Evolutionary conservation across 1,140 invertebrate genomes (phyloP).

Genomic region (Antheraea mylitta): DNA sequence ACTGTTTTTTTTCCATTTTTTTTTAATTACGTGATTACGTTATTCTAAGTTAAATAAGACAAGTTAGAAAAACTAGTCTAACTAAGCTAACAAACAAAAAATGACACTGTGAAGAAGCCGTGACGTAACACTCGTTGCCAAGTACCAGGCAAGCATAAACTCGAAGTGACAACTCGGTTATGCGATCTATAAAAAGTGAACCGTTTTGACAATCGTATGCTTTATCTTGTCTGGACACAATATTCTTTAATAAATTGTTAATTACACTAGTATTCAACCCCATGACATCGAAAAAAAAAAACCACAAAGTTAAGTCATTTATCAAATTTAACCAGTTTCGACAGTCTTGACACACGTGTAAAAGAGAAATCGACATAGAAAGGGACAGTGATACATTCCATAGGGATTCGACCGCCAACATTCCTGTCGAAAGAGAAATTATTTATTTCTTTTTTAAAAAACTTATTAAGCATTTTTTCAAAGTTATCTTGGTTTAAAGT

Average conservation of each 20-base stretch:
- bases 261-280: slow-evolving; percentile 50
- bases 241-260: slow-evolving; percentile 30
- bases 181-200: slow-evolving; percentile 9
- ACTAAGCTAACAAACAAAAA: no score
- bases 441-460: slow-evolving; percentile 46
- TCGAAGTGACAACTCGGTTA: slow-evolving; percentile 8
- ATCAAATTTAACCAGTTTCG: slow-evolving; percentile 65
- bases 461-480: slow-evolving; percentile 52
- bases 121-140: slow-evolving; percentile 31
- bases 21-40: no score
- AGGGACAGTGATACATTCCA: slow-evolving; percentile 60
- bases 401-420: slow-evolving; percentile 42
- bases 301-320: slow-evolving; percentile 40
- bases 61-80: no score
- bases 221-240: not conserved
- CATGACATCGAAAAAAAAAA: slow-evolving; percentile 47
- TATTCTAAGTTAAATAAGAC: no score
- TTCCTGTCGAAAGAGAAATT: slow-evolving; percentile 65
- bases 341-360: slow-evolving; percentile 17
- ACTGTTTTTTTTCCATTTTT: no score
- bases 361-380: slow-evolving; percentile 43
- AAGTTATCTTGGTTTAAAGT: slow-evolving; percentile 21
- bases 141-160: slow-evolving; percentile 48
- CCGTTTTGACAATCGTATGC: not conserved
- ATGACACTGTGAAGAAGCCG: slow-evolving; percentile 16